Conservation (phyloP, 2,888 invertebrate species). For the Cerastoderma edule region DNA sequence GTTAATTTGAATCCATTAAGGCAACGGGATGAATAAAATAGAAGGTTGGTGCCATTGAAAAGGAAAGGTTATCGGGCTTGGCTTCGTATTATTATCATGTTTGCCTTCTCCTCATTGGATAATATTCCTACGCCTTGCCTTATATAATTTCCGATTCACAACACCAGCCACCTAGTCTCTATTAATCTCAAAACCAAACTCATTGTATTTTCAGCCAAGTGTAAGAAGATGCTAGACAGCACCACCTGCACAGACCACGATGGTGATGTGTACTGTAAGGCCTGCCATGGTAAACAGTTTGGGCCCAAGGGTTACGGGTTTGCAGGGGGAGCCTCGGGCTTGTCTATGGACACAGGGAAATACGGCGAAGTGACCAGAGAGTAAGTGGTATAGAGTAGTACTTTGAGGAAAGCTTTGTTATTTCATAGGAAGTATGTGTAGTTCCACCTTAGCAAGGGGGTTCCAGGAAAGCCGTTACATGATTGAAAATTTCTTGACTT, state of each 20-base stretch:
- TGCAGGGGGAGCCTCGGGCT: conserved; percentile 84
- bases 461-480: no score
- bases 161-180: no score
- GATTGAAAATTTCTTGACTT: no score
- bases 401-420: not conserved
- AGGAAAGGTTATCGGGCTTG: no score
- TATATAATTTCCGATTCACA: no score
- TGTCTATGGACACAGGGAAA: conserved; percentile 84
- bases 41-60: no score
- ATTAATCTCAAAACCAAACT: no score
- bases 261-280: conserved; percentile 95
- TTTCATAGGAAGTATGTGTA: not conserved
- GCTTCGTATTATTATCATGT: no score
- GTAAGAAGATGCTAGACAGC: conserved; percentile 85
- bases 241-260: conserved; percentile 94
- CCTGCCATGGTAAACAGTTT: conserved; percentile 85
- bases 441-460: not conserved
- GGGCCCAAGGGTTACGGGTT: conserved; percentile 84
- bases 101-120: no score
- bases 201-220: conserved; percentile 76
- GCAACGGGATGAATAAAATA: no score
- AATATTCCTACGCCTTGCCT: no score
- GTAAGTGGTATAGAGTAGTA: conserved; percentile 59
- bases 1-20: no score
- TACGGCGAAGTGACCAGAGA: conserved; percentile 68